These are phyloP conservation scores for Ephestia elutella DNA, from an alignment of 1,140 invertebrate species.

Conservation along the genomic window DNA sequence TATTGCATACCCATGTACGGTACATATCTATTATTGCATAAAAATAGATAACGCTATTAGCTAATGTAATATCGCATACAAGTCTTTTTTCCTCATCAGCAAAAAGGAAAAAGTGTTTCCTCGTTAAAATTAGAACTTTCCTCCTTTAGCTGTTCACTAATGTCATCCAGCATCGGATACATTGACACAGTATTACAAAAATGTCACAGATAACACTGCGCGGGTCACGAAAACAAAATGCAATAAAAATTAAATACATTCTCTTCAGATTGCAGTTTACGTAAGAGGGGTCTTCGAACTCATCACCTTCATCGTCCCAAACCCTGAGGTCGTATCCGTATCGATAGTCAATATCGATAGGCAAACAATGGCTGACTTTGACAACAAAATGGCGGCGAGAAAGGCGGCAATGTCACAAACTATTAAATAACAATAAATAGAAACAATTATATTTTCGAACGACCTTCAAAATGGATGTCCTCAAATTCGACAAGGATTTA, in stretches of 20 bases:
- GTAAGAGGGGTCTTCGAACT: slow-evolving; percentile 66
- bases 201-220: slow-evolving; percentile 1
- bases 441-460: background rate
- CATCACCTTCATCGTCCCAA: slow-evolving; percentile 67
- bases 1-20: too few species aligned
- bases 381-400: slow-evolving; percentile 9
- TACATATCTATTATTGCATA: too few species aligned
- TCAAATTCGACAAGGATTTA: too few species aligned
- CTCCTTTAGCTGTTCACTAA: background rate
- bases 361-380: slow-evolving; percentile 54
- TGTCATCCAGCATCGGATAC: background rate
- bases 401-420: slow-evolving; percentile 12
- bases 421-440: background rate
- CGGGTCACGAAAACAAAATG: background rate
- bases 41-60: too few species aligned
- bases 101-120: too few species aligned
- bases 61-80: too few species aligned
- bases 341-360: slow-evolving; percentile 55
- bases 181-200: slow-evolving; percentile 4
- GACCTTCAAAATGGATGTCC: too few species aligned
- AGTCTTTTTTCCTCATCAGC: too few species aligned
- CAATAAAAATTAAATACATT: slow-evolving; percentile 29
- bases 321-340: slow-evolving; percentile 64
- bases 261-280: slow-evolving; percentile 59
- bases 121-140: too few species aligned